phyloP scores from a whole-genome alignment of 1,140 invertebrate genomes.

The Scaptomyza hsui region DNA sequence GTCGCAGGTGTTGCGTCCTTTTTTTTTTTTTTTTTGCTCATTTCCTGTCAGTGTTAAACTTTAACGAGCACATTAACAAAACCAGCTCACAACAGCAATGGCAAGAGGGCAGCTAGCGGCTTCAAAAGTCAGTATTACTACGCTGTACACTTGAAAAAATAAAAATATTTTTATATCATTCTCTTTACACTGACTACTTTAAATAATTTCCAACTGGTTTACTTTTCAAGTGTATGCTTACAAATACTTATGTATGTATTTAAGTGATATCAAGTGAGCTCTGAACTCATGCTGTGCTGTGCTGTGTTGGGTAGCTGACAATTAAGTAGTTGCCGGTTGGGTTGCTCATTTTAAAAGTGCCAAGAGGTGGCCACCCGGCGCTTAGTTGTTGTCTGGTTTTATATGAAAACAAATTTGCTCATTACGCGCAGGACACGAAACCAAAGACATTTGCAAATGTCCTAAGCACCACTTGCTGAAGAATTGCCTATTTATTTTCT shows the following conservation, averaged over 20 bases:
- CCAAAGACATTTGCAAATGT: slow-evolving; percentile 79
- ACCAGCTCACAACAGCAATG: not conserved
- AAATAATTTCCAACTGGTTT: not conserved
- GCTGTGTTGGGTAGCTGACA: slow-evolving; percentile 24
- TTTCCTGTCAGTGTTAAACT: slow-evolving; percentile 80
- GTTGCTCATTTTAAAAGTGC: slow-evolving; percentile 77
- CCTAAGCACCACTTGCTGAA: slow-evolving; percentile 24
- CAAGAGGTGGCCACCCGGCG: slow-evolving; percentile 47
- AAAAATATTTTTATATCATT: not conserved
- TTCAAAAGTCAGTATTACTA: slow-evolving; percentile 43
- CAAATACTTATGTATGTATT: not conserved
- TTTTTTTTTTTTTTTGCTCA: slow-evolving; percentile 56
- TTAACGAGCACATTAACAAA: slow-evolving; percentile 78
- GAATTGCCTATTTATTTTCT: slow-evolving; percentile 45
- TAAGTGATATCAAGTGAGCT: slow-evolving; percentile 10
- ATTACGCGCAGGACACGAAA: slow-evolving; percentile 61
- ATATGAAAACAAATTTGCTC: slow-evolving; percentile 80
- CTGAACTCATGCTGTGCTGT: slow-evolving; percentile 8
- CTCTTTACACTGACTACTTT: not conserved
- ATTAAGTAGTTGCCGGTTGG: slow-evolving; percentile 55
- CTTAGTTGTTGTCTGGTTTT: slow-evolving; percentile 65
- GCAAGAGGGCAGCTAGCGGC: not conserved
- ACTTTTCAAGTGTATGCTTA: not conserved
- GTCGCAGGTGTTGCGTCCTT: slow-evolving; percentile 54
- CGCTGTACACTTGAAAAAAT: no score